Evolutionary conservation across 64 coral and sea anemone species (phyloP).

Genomic region (Cladopsammia gracilis): DNA sequence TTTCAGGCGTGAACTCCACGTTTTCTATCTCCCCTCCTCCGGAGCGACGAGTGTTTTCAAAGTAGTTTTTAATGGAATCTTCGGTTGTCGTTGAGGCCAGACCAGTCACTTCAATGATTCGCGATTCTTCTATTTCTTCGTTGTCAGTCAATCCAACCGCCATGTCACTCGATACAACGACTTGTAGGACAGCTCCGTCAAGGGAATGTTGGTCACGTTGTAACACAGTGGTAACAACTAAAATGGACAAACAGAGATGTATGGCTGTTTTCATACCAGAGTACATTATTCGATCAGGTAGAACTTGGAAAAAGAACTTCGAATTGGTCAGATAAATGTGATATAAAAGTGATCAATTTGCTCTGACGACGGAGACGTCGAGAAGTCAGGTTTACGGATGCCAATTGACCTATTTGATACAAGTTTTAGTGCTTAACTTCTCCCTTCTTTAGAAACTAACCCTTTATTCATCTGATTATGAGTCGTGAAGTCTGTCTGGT

Average conservation of each 20-base stretch:
- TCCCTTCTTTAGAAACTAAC: too few species aligned
- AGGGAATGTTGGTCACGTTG: background rate
- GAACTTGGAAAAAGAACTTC: too few species aligned
- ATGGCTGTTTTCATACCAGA: too few species aligned
- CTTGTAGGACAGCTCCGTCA: background rate
- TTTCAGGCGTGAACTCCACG: background rate
- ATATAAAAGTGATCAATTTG: too few species aligned
- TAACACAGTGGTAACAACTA: constrained; percentile 8
- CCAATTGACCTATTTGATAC: too few species aligned
- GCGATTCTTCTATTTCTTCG: background rate
- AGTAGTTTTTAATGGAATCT: constrained; percentile 30
- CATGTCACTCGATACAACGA: background rate
- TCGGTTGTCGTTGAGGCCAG: background rate
- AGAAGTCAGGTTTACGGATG: too few species aligned
- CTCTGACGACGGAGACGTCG: too few species aligned
- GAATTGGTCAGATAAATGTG: too few species aligned
- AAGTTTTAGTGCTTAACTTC: too few species aligned
- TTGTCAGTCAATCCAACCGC: background rate
- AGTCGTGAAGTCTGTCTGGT: too few species aligned
- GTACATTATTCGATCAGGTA: too few species aligned
- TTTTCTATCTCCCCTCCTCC: constrained; percentile 36
- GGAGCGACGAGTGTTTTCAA: constrained; percentile 42
- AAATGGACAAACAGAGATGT: background rate
- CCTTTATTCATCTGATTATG: too few species aligned
- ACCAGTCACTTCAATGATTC: constrained; percentile 17